phyloP scores from a whole-genome alignment of 2,797 vertebrate species.

The Liasis olivaceus region DNA sequence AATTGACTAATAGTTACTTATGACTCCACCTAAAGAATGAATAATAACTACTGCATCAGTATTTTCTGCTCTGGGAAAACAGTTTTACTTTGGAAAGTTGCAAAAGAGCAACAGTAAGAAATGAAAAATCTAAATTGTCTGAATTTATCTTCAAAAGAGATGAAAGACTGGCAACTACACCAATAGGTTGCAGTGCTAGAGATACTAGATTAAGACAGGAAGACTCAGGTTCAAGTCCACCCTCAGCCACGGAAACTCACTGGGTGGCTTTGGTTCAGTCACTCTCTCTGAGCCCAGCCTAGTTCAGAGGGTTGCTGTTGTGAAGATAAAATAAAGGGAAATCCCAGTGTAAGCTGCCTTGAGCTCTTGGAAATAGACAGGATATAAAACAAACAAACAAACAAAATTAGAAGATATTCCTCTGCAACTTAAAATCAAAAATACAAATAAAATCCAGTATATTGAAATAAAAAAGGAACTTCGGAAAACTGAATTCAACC shows the following conservation, averaged over 20 bases:
- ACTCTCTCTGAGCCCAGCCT: not conserved
- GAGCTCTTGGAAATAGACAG: not conserved
- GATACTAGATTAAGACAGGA: not conserved
- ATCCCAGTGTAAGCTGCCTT: not conserved
- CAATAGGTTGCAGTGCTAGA: not conserved
- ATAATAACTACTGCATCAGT: not conserved
- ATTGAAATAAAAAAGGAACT: not conserved
- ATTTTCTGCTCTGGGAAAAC: not conserved
- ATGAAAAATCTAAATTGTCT: not conserved
- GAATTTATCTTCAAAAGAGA: not conserved
- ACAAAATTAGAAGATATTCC: not conserved
- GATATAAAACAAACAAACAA: not conserved
- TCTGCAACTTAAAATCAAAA: not conserved
- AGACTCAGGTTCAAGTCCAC: not conserved
- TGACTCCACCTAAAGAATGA: not conserved
- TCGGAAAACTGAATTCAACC: not conserved
- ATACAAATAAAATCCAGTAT: not conserved
- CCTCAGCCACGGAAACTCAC: not conserved
- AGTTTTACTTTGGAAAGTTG: not conserved
- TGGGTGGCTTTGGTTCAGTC: not conserved
- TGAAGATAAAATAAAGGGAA: not conserved
- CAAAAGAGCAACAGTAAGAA: slow-evolving; percentile 7
- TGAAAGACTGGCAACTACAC: not conserved
- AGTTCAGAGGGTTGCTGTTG: not conserved
- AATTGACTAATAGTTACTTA: slow-evolving; percentile 25